phyloP scores from a whole-genome alignment of 2,888 invertebrate species.

The Trypoxylon attenuatum region DNA sequence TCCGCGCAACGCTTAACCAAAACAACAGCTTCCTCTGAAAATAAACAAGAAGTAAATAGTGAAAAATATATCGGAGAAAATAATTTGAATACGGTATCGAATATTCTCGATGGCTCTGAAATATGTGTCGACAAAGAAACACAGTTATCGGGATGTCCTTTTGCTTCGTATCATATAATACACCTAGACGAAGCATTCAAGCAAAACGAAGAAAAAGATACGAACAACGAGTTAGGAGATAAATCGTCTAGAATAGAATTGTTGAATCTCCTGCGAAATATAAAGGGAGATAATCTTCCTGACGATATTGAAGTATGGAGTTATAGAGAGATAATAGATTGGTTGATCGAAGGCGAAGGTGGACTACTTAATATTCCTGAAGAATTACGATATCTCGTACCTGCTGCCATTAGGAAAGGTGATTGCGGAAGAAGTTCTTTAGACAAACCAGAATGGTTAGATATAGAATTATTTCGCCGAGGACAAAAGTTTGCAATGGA shows the following conservation, averaged over 20 bases:
- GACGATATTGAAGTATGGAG: background rate
- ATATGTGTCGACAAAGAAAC: too few species aligned
- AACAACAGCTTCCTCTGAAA: too few species aligned
- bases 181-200: too few species aligned
- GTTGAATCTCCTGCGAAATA: too few species aligned
- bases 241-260: background rate
- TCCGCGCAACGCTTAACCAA: too few species aligned
- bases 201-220: background rate
- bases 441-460: slow-evolving; percentile 72
- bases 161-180: too few species aligned
- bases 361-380: background rate
- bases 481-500: slow-evolving; percentile 75
- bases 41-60: too few species aligned
- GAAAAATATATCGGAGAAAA: too few species aligned
- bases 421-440: slow-evolving; percentile 55
- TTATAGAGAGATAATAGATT: background rate
- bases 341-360: background rate
- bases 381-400: background rate
- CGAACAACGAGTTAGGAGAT: background rate
- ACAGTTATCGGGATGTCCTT: too few species aligned
- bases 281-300: background rate
- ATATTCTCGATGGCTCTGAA: too few species aligned
- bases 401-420: slow-evolving; percentile 31
- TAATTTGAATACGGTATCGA: too few species aligned
- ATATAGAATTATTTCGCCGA: slow-evolving; percentile 72